Conservation (phyloP, 1,140 invertebrate species). For the Episyrphus balteatus region DNA sequence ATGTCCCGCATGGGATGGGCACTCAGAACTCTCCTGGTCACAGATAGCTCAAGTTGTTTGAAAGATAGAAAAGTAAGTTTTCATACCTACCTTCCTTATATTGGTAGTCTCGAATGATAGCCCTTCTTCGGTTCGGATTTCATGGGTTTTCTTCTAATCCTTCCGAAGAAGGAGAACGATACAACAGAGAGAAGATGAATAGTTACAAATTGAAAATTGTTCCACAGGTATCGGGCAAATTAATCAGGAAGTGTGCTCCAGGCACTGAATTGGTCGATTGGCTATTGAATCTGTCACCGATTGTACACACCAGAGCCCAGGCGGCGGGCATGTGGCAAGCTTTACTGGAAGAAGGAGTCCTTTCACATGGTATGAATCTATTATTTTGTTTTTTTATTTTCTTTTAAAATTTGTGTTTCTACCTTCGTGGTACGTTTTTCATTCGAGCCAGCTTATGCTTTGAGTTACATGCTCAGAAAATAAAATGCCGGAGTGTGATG, state of each 20-base stretch:
- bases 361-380: slow-evolving; percentile 55
- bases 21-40: slow-evolving; percentile 54
- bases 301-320: slow-evolving; percentile 53
- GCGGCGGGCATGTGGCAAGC: slow-evolving; percentile 76
- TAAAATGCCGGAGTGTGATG: no score
- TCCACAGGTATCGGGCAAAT: slow-evolving; percentile 42
- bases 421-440: no score
- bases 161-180: not conserved
- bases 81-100: not conserved
- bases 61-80: slow-evolving; percentile 43
- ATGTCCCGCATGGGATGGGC: slow-evolving; percentile 58
- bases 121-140: not conserved
- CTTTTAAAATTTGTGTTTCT: no score
- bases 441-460: no score
- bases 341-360: slow-evolving; percentile 69
- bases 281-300: slow-evolving; percentile 47
- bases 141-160: not conserved
- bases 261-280: slow-evolving; percentile 69
- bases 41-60: slow-evolving; percentile 47
- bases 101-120: not conserved
- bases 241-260: slow-evolving; percentile 47
- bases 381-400: not conserved
- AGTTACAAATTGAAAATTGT: not conserved
- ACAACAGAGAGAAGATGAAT: slow-evolving; percentile 1
- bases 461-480: no score